phyloP scores from a whole-genome alignment of 2,888 invertebrate genomes.

The Epistrophella euchroma region DNA sequence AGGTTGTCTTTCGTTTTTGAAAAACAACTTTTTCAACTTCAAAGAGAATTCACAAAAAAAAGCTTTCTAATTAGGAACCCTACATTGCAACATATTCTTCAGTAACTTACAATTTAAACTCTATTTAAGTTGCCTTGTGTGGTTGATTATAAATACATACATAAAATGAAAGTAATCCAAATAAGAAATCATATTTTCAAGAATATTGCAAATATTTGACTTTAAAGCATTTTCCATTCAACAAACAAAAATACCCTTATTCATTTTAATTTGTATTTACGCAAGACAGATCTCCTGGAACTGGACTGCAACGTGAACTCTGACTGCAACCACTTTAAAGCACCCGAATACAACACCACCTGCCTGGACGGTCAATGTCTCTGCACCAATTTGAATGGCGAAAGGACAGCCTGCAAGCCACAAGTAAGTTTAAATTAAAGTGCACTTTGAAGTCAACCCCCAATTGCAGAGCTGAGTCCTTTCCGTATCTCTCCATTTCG shows the following conservation, averaged over 20 bases:
- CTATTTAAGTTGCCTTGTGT: no score
- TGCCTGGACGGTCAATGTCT: conserved; percentile 78
- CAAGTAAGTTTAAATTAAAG: conserved; percentile 72
- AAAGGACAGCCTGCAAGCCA: conserved; percentile 78
- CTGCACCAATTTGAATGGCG: conserved; percentile 76
- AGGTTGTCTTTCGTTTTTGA: no score
- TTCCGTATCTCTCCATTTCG: conserved; percentile 5
- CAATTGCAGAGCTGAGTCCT: conserved; percentile 17
- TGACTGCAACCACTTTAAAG: conserved; percentile 78
- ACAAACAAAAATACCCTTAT: neutral
- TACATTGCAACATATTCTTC: no score
- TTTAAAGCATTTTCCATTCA: neutral
- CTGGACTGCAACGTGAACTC: conserved; percentile 77
- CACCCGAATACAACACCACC: conserved; percentile 72
- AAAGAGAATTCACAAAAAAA: no score
- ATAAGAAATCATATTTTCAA: neutral
- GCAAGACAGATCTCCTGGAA: conserved; percentile 78
- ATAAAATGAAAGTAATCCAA: neutral
- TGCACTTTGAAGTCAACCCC: neutral
- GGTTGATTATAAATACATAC: neutral
- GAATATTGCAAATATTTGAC: conserved; percentile 30
- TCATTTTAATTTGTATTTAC: conserved; percentile 6
- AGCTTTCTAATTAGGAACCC: no score
- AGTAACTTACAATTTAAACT: no score
- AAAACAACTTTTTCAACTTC: no score